Percentiles rank a stretch among this genome's conserved stretches.
These are phyloP conservation scores for Thalpophila matura DNA, from an alignment of 2,888 invertebrate species.

Conservation along the genomic window DNA sequence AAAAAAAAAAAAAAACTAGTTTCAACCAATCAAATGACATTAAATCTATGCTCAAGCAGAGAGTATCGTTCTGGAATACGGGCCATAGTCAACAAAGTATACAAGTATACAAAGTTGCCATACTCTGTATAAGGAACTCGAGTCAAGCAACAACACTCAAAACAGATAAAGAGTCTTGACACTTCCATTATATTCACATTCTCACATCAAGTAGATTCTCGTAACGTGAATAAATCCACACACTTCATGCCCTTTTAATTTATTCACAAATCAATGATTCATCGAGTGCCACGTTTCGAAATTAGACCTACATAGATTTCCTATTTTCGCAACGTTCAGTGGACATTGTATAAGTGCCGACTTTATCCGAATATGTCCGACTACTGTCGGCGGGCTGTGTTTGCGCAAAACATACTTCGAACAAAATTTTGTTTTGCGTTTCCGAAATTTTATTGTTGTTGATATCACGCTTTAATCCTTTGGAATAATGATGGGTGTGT, in stretches of 20 bases:
- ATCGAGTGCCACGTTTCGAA: constrained; percentile 57
- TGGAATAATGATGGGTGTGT: constrained; percentile 33
- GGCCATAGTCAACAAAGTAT: constrained; percentile 34
- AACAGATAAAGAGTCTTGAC: constrained; percentile 42
- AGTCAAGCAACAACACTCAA: constrained; percentile 23
- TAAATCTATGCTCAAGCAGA: no score
- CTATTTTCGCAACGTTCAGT: constrained; percentile 65
- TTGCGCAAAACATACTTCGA: constrained; percentile 54
- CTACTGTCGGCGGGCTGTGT: constrained; percentile 45
- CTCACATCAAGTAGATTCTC: constrained; percentile 44
- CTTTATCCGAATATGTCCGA: constrained; percentile 61
- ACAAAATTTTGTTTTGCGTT: constrained; percentile 47
- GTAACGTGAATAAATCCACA: constrained; percentile 49
- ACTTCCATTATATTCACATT: constrained; percentile 35
- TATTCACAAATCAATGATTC: constrained; percentile 61
- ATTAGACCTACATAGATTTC: constrained; percentile 61
- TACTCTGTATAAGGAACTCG: constrained; percentile 41
- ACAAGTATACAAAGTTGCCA: constrained; percentile 29
- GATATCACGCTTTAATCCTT: constrained; percentile 32
- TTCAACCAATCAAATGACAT: no score
- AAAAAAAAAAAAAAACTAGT: no score
- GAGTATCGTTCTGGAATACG: no score
- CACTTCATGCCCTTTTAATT: constrained; percentile 51
- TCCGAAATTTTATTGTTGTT: constrained; percentile 20
- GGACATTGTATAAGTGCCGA: constrained; percentile 58